phyloP scores from a whole-genome alignment of 2,888 invertebrate species.

The Endomychus coccineus region DNA sequence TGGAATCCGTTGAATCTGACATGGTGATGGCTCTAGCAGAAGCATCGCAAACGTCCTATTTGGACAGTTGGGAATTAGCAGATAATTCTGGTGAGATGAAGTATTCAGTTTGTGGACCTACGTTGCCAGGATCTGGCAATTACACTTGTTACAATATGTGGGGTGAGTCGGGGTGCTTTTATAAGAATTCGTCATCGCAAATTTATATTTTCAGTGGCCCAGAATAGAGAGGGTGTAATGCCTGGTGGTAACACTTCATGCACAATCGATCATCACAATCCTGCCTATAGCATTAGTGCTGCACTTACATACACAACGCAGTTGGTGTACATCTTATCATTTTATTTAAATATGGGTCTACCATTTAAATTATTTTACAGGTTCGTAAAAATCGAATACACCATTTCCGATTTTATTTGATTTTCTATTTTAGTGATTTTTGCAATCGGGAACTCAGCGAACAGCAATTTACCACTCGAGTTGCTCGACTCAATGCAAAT shows the following conservation, averaged over 20 bases:
- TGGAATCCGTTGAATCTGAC: conserved; percentile 34
- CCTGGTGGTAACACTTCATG: conserved; percentile 47
- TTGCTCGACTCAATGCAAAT: conserved; percentile 72
- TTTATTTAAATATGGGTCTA: conserved; percentile 72
- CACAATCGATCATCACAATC: conserved; percentile 53
- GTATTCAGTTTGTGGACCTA: conserved; percentile 75
- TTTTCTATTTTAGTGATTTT: conserved; percentile 62
- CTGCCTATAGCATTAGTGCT: conserved; percentile 66
- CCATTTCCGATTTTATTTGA: background rate
- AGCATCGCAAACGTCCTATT: conserved; percentile 70
- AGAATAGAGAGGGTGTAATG: conserved; percentile 49
- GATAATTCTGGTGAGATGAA: conserved; percentile 63
- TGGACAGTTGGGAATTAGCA: conserved; percentile 73
- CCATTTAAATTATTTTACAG: conserved; percentile 67
- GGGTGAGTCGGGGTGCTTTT: conserved; percentile 48
- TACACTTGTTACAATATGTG: conserved; percentile 71
- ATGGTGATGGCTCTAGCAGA: conserved; percentile 50
- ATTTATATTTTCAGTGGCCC: conserved; percentile 43
- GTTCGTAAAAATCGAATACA: conserved; percentile 34
- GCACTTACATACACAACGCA: conserved; percentile 84
- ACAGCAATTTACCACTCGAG: conserved; percentile 65
- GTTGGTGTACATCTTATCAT: conserved; percentile 72
- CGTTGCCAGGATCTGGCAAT: conserved; percentile 76
- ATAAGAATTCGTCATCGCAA: background rate
- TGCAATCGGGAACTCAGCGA: conserved; percentile 63